These are phyloP conservation scores for Lypha dubia DNA, from an alignment of 2,888 invertebrate genomes.

Conservation along the genomic window DNA sequence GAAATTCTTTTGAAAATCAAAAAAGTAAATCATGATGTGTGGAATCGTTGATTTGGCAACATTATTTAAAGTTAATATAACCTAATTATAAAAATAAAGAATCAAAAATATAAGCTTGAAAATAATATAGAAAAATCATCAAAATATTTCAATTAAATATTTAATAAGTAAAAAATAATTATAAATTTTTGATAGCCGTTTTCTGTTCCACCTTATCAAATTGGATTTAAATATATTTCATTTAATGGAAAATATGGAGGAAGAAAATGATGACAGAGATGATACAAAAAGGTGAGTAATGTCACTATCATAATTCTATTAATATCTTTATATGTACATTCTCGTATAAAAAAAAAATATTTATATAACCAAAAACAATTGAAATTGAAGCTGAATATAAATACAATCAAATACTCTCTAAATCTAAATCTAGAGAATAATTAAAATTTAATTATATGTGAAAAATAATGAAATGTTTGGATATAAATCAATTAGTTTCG, in stretches of 20 bases:
- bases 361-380: neutral
- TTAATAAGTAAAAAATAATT: slow-evolving; percentile 19
- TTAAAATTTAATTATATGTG: no score
- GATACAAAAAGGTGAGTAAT: slow-evolving; percentile 90
- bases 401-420: no score
- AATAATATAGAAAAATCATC: slow-evolving; percentile 40
- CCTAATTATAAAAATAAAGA: slow-evolving; percentile 74
- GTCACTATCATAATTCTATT: neutral
- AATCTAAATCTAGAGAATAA: neutral
- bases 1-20: neutral
- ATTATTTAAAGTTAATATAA: slow-evolving; percentile 77
- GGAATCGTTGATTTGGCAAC: slow-evolving; percentile 73
- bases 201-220: slow-evolving; percentile 1
- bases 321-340: neutral
- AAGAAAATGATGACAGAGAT: slow-evolving; percentile 93
- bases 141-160: slow-evolving; percentile 22
- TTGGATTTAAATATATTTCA: slow-evolving; percentile 42
- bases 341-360: neutral
- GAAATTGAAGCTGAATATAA: neutral
- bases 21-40: slow-evolving; percentile 41
- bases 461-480: no score
- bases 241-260: slow-evolving; percentile 86
- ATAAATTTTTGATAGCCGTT: neutral
- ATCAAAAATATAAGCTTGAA: slow-evolving; percentile 46
- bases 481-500: no score